Evolutionary conservation across 2,888 invertebrate genomes (phyloP).

Genomic region (Lasioglossum pauxillum): DNA sequence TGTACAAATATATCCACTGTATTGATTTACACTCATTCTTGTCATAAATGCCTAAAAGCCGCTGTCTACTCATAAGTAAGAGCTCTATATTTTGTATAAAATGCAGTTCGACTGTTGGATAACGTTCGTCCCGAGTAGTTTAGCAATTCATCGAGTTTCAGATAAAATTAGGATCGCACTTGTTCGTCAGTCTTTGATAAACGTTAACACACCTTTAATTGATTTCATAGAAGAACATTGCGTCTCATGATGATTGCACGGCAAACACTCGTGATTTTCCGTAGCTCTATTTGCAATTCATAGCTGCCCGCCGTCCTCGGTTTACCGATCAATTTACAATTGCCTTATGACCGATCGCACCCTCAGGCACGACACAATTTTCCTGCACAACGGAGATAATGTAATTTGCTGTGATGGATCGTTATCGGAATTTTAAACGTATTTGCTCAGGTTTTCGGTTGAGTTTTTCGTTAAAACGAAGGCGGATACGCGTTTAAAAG

Average conservation of each 20-base stretch:
- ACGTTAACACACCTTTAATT: not conserved
- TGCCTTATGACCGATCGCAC: conserved; percentile 14
- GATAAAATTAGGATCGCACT: not conserved
- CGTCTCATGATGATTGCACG: not conserved
- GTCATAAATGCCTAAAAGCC: no score
- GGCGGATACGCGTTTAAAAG: not conserved
- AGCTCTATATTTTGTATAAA: not conserved
- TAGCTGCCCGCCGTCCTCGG: not conserved
- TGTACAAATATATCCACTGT: no score
- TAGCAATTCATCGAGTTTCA: not conserved
- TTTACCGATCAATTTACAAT: conserved; percentile 12
- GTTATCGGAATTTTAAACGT: conserved; percentile 3
- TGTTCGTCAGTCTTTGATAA: not conserved
- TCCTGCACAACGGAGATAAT: not conserved
- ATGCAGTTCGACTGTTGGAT: not conserved
- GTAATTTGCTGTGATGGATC: conserved; percentile 10
- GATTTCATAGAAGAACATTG: not conserved
- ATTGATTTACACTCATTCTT: no score
- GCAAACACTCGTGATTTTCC: not conserved
- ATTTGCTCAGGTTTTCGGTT: not conserved
- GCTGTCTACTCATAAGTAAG: no score
- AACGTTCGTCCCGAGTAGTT: not conserved
- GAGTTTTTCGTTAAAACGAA: not conserved
- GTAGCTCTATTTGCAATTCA: not conserved
- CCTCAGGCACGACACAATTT: conserved; percentile 14